Conservation (phyloP, 1,140 invertebrate genomes). For the Bombus vancouverensis region DNA sequence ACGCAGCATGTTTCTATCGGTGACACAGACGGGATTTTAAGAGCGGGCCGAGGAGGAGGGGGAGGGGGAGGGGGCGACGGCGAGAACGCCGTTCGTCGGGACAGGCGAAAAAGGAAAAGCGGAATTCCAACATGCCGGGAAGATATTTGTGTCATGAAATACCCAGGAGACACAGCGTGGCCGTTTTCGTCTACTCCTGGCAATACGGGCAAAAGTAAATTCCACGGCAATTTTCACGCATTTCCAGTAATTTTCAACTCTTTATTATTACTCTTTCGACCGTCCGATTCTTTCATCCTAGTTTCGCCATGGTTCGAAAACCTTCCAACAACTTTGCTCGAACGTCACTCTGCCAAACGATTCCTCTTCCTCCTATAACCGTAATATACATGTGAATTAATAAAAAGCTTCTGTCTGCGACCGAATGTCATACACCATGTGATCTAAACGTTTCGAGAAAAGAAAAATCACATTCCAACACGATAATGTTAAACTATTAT, state of each 20-base stretch:
- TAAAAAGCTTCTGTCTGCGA: too few species aligned
- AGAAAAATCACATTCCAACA: too few species aligned
- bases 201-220: constrained; percentile 60
- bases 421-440: fast-evolving
- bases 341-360: neutral
- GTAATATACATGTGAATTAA: neutral
- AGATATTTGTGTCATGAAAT: constrained; percentile 77
- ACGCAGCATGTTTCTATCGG: constrained; percentile 37
- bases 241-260: constrained; percentile 14
- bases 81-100: constrained; percentile 60
- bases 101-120: constrained; percentile 68
- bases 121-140: constrained; percentile 68
- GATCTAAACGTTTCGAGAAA: too few species aligned
- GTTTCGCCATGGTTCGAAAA: neutral
- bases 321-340: too few species aligned
- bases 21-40: constrained; percentile 51
- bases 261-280: neutral
- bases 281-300: neutral
- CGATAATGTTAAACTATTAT: neutral
- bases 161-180: constrained; percentile 61
- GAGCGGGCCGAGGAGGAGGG: neutral
- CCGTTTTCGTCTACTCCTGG: constrained; percentile 63
- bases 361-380: neutral
- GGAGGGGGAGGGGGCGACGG: neutral
- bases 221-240: constrained; percentile 51